Evolutionary conservation across 2,797 vertebrate genomes (phyloP), one percentile per base, ranked within the genome.

Genomic region (Rachycentron canadum): DNA sequence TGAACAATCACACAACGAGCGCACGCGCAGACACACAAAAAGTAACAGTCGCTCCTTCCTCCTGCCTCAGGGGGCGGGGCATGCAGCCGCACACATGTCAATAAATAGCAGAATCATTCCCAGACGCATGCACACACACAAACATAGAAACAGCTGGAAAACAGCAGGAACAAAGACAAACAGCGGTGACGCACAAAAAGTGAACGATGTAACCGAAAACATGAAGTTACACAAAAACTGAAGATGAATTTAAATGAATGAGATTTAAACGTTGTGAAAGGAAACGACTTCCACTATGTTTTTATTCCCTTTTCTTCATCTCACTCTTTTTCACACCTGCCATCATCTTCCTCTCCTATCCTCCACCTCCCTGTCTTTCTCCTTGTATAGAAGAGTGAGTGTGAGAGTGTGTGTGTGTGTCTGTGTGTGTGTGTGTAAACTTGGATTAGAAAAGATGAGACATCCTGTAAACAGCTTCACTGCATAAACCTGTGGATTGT

Each of bases 401-500:
- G 2, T 76, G 30, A 70, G 58, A 77, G 28, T 82, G 59, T 74
- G 23, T 70, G 23, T 75, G 43, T 68, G 38, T 82, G 28, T 70
- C 21, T 73, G 10, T 78, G 11, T 52, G 21, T 23, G 7, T 49
- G 53, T 23, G 14, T 36, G 4, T 43, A 43, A 43, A 43, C 79
- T 52, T 72, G 32, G 38, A 57, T 43, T 77, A 78, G 59, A 84
- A 84, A 86, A 88, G 53, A 60, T 3, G 4, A 79, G 53, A 82
- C 78, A 26, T 83, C 64, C 81, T 89, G 91, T 90, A 90, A 92
- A 92, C 88, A 83, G 34, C 68, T 55, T 83, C 75, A 79, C 89
- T 85, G 82, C 82, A 86, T 83, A 68, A 84, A 87, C 67, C 30
- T 73, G 83, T 88, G 92, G 88, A 92, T 92, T 93, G 90, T 91